phyloP scores from a whole-genome alignment of 2,888 invertebrate genomes.

The Cantharis rufa region DNA sequence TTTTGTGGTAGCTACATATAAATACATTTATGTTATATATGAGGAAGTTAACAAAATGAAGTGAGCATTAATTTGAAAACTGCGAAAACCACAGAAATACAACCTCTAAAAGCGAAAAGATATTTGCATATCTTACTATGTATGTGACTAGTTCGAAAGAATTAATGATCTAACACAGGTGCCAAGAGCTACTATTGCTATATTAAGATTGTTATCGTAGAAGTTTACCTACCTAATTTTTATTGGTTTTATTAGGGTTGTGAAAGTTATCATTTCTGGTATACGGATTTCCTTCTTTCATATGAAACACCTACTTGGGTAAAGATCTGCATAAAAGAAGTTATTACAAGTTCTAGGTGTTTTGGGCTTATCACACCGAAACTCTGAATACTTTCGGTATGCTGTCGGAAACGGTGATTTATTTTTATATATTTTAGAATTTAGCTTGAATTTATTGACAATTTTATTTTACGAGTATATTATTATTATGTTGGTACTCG shows the following conservation, averaged over 20 bases:
- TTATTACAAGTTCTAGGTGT: not conserved
- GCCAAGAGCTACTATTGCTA: not conserved
- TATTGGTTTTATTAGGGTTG: not conserved
- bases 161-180: not conserved
- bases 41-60: not conserved
- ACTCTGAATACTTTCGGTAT: not conserved
- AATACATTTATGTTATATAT: not conserved
- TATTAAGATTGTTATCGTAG: not conserved
- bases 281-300: not conserved
- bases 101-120: not conserved
- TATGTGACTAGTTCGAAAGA: not conserved
- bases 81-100: not conserved
- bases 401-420: too few relatives aligned
- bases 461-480: too few relatives aligned
- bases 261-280: not conserved
- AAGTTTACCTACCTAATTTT: not conserved
- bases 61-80: not conserved
- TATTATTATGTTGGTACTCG: too few relatives aligned
- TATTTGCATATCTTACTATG: not conserved
- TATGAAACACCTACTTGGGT: not conserved
- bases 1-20: too few relatives aligned
- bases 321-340: not conserved
- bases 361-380: not conserved
- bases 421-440: too few relatives aligned
- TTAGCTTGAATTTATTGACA: too few relatives aligned